Percentiles rank a stretch among this genome's conserved stretches.
Conservation (phyloP, 2,888 invertebrate genomes). For the Isotomurus palustris region DNA sequence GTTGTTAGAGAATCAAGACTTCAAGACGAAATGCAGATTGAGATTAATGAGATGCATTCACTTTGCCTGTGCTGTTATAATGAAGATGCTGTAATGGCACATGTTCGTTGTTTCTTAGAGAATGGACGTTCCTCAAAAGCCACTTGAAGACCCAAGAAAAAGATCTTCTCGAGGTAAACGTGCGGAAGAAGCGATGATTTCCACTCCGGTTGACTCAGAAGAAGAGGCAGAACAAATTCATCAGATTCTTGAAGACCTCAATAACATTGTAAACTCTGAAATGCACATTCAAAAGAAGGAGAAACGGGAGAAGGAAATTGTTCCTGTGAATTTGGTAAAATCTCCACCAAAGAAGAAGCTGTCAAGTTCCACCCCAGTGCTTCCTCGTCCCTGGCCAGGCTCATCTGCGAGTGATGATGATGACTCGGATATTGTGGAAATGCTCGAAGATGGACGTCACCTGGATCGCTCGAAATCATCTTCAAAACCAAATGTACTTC, state of each 20-base stretch:
- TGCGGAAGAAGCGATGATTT: slow-evolving; percentile 27
- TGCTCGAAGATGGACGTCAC: slow-evolving; percentile 10
- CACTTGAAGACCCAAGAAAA: slow-evolving; percentile 19
- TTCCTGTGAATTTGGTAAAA: slow-evolving; percentile 38
- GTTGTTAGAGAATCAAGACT: too few species aligned
- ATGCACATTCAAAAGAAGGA: slow-evolving; percentile 28
- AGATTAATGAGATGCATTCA: neutral
- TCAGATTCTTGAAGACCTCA: slow-evolving; percentile 43
- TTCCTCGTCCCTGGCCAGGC: slow-evolving; percentile 34
- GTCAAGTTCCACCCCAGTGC: slow-evolving; percentile 7
- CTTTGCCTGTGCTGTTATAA: neutral
- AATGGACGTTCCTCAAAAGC: slow-evolving; percentile 37
- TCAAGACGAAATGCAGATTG: neutral
- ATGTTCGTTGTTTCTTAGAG: slow-evolving; percentile 21
- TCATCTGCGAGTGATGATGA: slow-evolving; percentile 39
- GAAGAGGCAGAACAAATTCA: slow-evolving; percentile 46
- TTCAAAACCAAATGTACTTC: slow-evolving; percentile 29
- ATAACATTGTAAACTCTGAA: slow-evolving; percentile 45
- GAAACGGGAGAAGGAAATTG: slow-evolving; percentile 34
- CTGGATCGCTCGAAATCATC: neutral
- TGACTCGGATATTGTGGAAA: slow-evolving; percentile 36
- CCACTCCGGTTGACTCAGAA: slow-evolving; percentile 43
- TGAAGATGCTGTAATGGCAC: neutral
- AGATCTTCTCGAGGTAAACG: slow-evolving; percentile 21
- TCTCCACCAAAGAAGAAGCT: slow-evolving; percentile 34